Percentiles rank a stretch among this genome's conserved stretches.
phyloP scores from a whole-genome alignment of 2,888 invertebrate genomes.

The Philereme vetulata region DNA sequence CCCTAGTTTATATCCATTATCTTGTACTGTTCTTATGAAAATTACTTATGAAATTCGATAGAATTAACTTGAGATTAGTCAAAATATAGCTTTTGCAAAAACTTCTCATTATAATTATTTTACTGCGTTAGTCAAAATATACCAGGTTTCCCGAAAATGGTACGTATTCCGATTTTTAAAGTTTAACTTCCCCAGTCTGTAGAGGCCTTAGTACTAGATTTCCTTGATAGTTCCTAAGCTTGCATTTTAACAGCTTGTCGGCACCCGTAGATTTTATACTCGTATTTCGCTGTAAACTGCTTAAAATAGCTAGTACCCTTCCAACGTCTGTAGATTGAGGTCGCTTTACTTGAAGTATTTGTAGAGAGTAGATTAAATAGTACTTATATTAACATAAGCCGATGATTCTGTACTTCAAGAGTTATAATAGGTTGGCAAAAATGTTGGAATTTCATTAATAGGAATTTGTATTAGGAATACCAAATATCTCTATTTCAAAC shows the following conservation, averaged over 20 bases:
- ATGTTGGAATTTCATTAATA: no score
- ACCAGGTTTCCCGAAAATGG: no score
- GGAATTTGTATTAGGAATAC: no score
- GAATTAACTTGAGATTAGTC: no score
- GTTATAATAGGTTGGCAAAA: no score
- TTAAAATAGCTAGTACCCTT: background rate
- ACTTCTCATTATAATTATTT: no score
- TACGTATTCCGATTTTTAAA: background rate
- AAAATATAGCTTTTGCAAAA: no score
- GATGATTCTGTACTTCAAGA: background rate
- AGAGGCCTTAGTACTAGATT: background rate
- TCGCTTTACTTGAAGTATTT: slow-evolving; percentile 2
- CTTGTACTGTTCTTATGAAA: no score
- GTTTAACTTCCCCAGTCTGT: background rate
- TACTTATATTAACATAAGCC: background rate
- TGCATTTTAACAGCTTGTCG: slow-evolving; percentile 23
- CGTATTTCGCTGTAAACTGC: slow-evolving; percentile 17
- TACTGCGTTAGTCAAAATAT: no score
- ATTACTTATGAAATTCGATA: no score
- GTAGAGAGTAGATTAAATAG: background rate
- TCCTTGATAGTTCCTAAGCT: slow-evolving; percentile 13
- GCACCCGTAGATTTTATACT: slow-evolving; percentile 36
- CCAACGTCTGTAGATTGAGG: slow-evolving; percentile 20
- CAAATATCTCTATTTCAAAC: no score
- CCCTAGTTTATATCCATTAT: no score